Percentiles rank a stretch among this genome's conserved stretches.
These are phyloP conservation scores for Lysandra bellargus DNA, from an alignment of 2,888 invertebrate genomes.

Conservation along the genomic window DNA sequence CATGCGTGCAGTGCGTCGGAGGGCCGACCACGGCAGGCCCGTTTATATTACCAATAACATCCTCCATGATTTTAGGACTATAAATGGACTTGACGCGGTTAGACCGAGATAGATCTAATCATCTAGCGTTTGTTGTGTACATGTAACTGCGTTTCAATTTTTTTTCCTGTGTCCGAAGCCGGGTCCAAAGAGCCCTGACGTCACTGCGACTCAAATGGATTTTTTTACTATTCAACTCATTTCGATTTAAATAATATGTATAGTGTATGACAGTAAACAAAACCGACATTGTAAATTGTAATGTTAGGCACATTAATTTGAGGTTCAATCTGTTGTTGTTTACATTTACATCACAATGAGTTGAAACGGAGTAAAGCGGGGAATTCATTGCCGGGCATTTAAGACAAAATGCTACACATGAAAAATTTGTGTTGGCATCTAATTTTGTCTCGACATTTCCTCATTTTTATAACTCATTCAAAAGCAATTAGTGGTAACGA, in stretches of 20 bases:
- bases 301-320: not conserved
- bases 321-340: too few species aligned
- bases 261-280: not conserved
- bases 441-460: not conserved
- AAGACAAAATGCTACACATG: too few species aligned
- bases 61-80: conserved; percentile 9
- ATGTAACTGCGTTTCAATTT: not conserved
- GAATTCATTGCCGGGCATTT: too few species aligned
- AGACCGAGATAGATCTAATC: not conserved
- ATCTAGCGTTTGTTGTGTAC: not conserved
- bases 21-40: conserved; percentile 43
- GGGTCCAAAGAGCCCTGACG: too few species aligned
- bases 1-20: conserved; percentile 48
- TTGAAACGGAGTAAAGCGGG: too few species aligned
- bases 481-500: not conserved
- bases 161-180: not conserved
- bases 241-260: not conserved
- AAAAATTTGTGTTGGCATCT: too few species aligned
- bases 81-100: conserved; percentile 9
- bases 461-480: not conserved
- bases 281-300: not conserved
- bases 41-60: conserved; percentile 43
- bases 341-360: too few species aligned
- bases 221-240: not conserved
- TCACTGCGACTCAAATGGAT: not conserved